phyloP scores from a whole-genome alignment of 2,113 vertebrate genomes.

The Gyps fulvus region DNA sequence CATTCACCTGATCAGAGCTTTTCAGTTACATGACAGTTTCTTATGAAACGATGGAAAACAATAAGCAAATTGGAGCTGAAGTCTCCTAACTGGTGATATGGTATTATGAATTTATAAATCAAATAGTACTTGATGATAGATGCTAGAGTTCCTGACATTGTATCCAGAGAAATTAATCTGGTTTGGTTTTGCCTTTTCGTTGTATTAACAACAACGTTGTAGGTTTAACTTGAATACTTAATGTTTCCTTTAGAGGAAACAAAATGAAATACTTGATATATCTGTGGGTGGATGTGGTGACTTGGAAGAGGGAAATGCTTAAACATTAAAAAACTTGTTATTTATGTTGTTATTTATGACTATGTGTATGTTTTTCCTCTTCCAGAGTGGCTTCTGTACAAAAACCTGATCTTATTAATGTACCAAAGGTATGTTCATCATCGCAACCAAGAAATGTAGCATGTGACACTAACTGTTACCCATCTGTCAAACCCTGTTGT shows the following conservation, averaged over 20 bases:
- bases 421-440: conserved; percentile 80
- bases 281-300: background rate
- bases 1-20: background rate
- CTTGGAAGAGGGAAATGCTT: background rate
- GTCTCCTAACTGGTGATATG: background rate
- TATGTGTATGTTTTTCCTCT: background rate
- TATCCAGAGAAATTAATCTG: background rate
- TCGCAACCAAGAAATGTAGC: background rate
- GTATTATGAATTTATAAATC: background rate
- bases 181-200: background rate
- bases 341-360: background rate
- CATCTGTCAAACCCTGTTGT: conserved; percentile 10
- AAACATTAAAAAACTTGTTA: background rate
- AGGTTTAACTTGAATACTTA: background rate
- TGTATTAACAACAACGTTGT: background rate
- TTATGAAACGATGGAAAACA: background rate
- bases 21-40: background rate
- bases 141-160: background rate
- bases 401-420: conserved; percentile 78
- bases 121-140: background rate
- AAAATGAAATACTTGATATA: background rate
- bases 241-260: background rate
- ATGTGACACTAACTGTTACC: background rate
- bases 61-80: background rate
- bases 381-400: conserved; percentile 76